phyloP scores from a whole-genome alignment of 2,113 vertebrate genomes.

The Equus przewalskii region DNA sequence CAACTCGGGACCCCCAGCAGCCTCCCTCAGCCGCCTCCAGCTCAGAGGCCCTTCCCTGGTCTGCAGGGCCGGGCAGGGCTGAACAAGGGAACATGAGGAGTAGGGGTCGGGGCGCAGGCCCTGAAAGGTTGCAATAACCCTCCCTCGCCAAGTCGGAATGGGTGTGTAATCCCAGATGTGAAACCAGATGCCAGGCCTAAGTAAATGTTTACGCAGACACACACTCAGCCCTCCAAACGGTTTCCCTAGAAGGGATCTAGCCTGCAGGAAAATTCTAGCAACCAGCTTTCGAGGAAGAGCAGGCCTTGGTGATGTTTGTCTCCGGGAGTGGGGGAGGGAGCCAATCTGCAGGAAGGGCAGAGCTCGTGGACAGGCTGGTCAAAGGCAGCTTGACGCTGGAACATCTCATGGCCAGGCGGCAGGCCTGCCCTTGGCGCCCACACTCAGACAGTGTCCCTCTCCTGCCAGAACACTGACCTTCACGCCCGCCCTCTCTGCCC shows the following conservation, averaged over 20 bases:
- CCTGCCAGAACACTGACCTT: neutral
- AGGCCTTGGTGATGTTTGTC: neutral
- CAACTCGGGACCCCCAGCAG: fast-evolving
- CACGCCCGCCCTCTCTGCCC: neutral
- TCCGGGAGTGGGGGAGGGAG: fast-evolving
- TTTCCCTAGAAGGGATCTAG: neutral
- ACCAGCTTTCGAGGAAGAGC: constrained; percentile 41
- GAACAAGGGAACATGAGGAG: fast-evolving
- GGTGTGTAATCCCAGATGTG: neutral
- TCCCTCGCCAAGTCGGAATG: neutral
- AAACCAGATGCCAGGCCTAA: neutral
- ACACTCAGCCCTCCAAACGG: too few relatives aligned
- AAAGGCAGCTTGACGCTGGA: neutral
- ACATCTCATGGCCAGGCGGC: neutral
- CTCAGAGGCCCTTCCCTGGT: neutral
- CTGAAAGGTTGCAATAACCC: neutral
- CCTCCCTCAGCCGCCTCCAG: neutral
- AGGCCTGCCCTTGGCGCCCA: too few relatives aligned
- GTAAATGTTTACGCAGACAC: neutral
- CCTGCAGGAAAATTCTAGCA: neutral
- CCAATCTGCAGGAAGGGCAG: neutral
- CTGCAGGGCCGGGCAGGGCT: neutral
- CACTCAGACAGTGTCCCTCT: neutral
- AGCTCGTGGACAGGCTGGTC: neutral
- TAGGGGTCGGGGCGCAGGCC: fast-evolving